Evolutionary conservation across 92 coral and sea anemone genomes (phyloP).

Genomic region (Epizoanthus illoricatus): DNA sequence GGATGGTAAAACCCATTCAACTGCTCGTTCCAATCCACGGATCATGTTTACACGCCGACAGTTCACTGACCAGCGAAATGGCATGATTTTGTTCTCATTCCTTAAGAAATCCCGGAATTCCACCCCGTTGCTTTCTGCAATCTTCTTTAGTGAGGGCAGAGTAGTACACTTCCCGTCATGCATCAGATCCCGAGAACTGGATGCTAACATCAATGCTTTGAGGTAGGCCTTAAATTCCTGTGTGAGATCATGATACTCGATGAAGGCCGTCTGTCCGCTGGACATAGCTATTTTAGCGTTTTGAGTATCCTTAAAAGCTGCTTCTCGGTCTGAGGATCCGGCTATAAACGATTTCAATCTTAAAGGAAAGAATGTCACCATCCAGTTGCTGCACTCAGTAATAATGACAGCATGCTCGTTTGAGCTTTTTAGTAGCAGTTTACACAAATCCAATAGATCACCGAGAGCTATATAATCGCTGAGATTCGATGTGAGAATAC

Average conservation of each 20-base stretch:
- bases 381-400: constrained; percentile 65
- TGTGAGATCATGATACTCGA: constrained; percentile 56
- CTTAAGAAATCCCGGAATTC: no score
- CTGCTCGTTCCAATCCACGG: constrained; percentile 37
- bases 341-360: not conserved
- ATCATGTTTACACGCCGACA: constrained; percentile 52
- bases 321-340: not conserved
- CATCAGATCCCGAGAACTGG: not conserved
- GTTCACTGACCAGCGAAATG: constrained; percentile 57
- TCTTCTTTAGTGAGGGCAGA: constrained; percentile 36
- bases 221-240: constrained; percentile 52
- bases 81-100: constrained; percentile 31
- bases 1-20: constrained; percentile 49
- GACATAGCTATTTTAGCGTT: constrained; percentile 43
- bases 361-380: constrained; percentile 7
- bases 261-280: constrained; percentile 8
- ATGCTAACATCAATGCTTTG: constrained; percentile 55
- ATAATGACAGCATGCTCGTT: constrained; percentile 58
- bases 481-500: constrained; percentile 62
- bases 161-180: not conserved
- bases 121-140: not conserved
- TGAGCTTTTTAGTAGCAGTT: constrained; percentile 44
- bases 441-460: constrained; percentile 37
- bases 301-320: constrained; percentile 54
- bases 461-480: constrained; percentile 55